Evolutionary conservation across 2,888 invertebrate genomes (phyloP), one percentile per base, ranked within the genome.

Genomic region (Cheilosia soror): DNA sequence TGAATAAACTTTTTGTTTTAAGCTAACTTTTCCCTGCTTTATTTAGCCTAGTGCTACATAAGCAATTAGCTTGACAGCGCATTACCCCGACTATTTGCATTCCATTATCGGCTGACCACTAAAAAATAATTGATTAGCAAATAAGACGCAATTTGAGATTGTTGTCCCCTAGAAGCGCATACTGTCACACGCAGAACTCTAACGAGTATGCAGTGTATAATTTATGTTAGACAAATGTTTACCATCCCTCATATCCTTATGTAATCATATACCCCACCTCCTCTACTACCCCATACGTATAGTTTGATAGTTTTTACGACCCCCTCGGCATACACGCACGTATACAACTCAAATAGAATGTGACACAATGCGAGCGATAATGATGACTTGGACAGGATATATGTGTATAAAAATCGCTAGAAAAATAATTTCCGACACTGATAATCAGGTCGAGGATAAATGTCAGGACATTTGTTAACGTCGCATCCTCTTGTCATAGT

Each of bases 401-500:
- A 51, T 13, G 51, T 27, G 27, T 13, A 79, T 79, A 75, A 65
- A 79, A 84, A 75, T 73, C 58, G 78, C 33, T 58, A 2, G 29
- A 53, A 65, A 68, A 69, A 72, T 69, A 53, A 53, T 55, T 62
- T 58, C 63, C 79, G 65, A 31, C 75, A 49, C 83, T 68, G 63
- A 69, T 75, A 79, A 84, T 84, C 79, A 84, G 73, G 58, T 79
- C 58, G 62, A 75, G 69, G 69, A 84, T 84, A 79, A 84, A 84
- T 79, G 83, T 69, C 63, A 79, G 75, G 73, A 79, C 78, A 84
- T 84, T 79, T 84, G 83, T 84, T 73, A 83, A 58, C 55, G 76
- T 58, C 60, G 47, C 73, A 73, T 73, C 66, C 60, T 73, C 42
- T 51, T 29, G 33, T 29, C 15, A 55, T 15, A 3, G 31, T 31